phyloP scores from a whole-genome alignment of 2,797 vertebrate genomes.

The Siniperca undulata region DNA sequence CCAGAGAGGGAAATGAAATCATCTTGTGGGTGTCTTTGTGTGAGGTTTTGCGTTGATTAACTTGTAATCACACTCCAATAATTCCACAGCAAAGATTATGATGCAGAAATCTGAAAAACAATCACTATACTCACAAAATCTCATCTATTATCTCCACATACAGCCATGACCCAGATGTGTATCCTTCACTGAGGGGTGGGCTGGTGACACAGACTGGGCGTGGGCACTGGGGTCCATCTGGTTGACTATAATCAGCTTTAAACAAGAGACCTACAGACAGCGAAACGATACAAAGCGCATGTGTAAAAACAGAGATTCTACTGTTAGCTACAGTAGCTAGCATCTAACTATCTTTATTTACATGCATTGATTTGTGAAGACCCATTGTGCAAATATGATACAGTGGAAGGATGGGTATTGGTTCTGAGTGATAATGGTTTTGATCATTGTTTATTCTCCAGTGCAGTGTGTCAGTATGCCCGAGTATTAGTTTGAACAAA shows the following conservation, averaged over 20 bases:
- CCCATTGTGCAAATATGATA: not conserved
- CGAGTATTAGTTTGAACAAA: slow-evolving; percentile 64
- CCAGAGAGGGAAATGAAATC: slow-evolving; percentile 24
- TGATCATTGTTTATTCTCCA: slow-evolving; percentile 47
- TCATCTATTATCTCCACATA: slow-evolving; percentile 29
- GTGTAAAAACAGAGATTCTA: slow-evolving; percentile 50
- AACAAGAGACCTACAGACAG: slow-evolving; percentile 65
- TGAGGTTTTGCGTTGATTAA: slow-evolving; percentile 16
- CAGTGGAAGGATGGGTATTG: slow-evolving; percentile 5
- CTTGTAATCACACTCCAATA: slow-evolving; percentile 16
- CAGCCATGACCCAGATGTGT: slow-evolving; percentile 80
- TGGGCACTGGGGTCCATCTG: slow-evolving; percentile 76
- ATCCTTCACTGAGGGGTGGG: slow-evolving; percentile 29
- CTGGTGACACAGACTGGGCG: slow-evolving; percentile 50
- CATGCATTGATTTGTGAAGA: not conserved
- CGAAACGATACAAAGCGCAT: slow-evolving; percentile 44
- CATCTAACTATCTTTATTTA: slow-evolving; percentile 3
- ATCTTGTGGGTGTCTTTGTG: slow-evolving; percentile 20
- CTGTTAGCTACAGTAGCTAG: slow-evolving; percentile 26
- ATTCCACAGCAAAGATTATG: not conserved
- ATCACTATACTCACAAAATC: slow-evolving; percentile 14
- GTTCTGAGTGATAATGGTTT: slow-evolving; percentile 32
- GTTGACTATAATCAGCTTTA: slow-evolving; percentile 81
- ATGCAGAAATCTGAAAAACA: slow-evolving; percentile 37
- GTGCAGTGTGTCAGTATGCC: slow-evolving; percentile 67